Percentiles rank a stretch among this genome's conserved stretches.
Conservation (phyloP, 2,797 vertebrate genomes). For the Megalops cyprinoides region DNA sequence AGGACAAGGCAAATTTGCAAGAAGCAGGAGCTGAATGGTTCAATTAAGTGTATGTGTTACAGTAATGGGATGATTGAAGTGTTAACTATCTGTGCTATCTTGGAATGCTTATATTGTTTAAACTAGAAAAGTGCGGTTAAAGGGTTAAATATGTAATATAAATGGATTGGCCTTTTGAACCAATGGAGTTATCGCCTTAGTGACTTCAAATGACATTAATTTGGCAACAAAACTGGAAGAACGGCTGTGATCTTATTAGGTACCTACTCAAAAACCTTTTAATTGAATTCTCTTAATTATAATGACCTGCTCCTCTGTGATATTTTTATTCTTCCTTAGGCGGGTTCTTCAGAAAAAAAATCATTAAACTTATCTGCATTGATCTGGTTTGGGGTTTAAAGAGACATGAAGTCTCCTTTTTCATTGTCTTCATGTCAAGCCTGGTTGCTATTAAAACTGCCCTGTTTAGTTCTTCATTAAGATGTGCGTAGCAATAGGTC, state of each 20-base stretch:
- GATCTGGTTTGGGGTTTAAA: constrained; percentile 51
- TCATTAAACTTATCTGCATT: constrained; percentile 71
- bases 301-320: constrained; percentile 72
- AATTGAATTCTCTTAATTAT: constrained; percentile 72
- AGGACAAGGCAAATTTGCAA: too few species aligned
- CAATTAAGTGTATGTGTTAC: constrained; percentile 11
- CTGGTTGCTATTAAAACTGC: constrained; percentile 22
- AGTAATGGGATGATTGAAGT: not conserved
- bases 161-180: constrained; percentile 65
- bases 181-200: constrained; percentile 69
- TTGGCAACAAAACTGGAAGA: constrained; percentile 67
- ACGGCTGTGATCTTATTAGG: constrained; percentile 74
- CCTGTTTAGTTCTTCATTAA: constrained; percentile 51
- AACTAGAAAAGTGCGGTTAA: constrained; percentile 46
- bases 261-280: constrained; percentile 68
- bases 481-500: constrained; percentile 69
- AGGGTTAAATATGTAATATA: constrained; percentile 50
- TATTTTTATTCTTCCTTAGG: constrained; percentile 76
- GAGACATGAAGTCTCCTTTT: constrained; percentile 21
- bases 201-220: constrained; percentile 77
- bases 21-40: not conserved
- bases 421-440: constrained; percentile 25
- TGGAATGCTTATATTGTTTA: constrained; percentile 32
- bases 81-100: constrained; percentile 6
- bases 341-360: constrained; percentile 67